A percentile compares a stretch with the other conserved stretches of the same genome.
Conservation (phyloP, 2,888 invertebrate species). For the Phyto melanocephala region DNA sequence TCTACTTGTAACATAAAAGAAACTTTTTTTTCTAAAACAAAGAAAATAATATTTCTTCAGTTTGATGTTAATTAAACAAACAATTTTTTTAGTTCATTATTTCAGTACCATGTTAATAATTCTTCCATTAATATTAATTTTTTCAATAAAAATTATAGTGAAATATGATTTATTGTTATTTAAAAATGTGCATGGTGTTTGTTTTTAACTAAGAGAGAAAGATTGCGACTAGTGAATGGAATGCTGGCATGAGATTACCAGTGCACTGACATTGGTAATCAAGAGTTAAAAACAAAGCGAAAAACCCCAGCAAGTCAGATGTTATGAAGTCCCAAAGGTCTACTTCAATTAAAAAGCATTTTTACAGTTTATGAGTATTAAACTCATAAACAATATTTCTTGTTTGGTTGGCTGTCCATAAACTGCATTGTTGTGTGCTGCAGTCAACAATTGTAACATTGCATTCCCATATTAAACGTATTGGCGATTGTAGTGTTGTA, state of each 20-base stretch:
- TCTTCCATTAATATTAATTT: background rate
- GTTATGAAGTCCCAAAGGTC: constrained; percentile 76
- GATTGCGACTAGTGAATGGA: background rate
- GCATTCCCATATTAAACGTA: constrained; percentile 37
- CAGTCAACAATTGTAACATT: constrained; percentile 41
- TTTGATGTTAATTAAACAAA: too few relatives aligned
- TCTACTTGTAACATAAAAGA: too few relatives aligned
- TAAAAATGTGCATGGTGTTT: constrained; percentile 12
- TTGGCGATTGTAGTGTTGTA: constrained; percentile 9
- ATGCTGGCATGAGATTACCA: constrained; percentile 60
- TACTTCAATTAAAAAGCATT: constrained; percentile 79
- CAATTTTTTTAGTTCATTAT: background rate
- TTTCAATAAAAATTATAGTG: constrained; percentile 13
- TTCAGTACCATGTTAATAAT: background rate
- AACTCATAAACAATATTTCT: constrained; percentile 58
- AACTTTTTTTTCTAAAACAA: too few relatives aligned
- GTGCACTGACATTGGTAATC: constrained; percentile 50
- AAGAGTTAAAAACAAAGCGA: constrained; percentile 48
- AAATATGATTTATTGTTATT: constrained; percentile 35
- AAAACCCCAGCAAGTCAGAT: constrained; percentile 51
- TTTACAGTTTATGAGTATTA: constrained; percentile 62
- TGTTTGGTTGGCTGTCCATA: constrained; percentile 29
- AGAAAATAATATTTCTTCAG: too few relatives aligned
- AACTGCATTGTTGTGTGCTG: constrained; percentile 52
- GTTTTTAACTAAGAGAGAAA: constrained; percentile 26